Evolutionary conservation across 1,140 invertebrate genomes (phyloP).

Genomic region (Camponotus floridanus): DNA sequence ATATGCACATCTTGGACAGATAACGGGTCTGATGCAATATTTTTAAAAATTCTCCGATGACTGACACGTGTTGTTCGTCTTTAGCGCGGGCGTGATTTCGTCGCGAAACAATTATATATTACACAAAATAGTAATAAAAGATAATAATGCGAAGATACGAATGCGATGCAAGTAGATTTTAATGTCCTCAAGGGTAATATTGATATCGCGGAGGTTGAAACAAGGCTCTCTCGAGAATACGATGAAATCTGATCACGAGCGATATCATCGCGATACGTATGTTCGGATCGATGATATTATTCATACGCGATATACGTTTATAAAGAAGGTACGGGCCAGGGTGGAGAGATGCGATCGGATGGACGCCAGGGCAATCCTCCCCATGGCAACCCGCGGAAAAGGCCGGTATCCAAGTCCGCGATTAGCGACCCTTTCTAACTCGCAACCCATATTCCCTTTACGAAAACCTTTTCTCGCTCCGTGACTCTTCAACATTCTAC

Average conservation of each 20-base stretch:
- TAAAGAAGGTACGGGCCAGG: constrained; percentile 65
- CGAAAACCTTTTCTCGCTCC: constrained; percentile 45
- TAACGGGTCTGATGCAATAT: neutral
- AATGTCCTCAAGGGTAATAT: constrained; percentile 69
- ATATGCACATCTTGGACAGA: constrained; percentile 9
- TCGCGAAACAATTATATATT: constrained; percentile 22
- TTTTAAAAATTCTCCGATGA: neutral
- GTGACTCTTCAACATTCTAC: constrained; percentile 63
- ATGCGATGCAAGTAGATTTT: constrained; percentile 68
- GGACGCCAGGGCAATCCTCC: constrained; percentile 79
- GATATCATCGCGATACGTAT: constrained; percentile 73
- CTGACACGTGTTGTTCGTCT: neutral
- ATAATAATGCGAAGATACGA: constrained; percentile 41
- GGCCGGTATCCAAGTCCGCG: constrained; percentile 74
- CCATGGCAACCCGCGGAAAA: constrained; percentile 78
- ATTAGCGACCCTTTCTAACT: constrained; percentile 81
- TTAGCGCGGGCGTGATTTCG: neutral
- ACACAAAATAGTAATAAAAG: neutral
- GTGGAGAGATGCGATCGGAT: constrained; percentile 74
- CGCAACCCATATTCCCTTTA: constrained; percentile 49
- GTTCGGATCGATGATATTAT: constrained; percentile 68
- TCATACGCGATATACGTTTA: constrained; percentile 65
- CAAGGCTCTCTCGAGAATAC: constrained; percentile 66
- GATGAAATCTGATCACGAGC: constrained; percentile 71
- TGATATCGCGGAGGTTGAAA: constrained; percentile 64